Conservation (phyloP, 1,140 invertebrate species). For the Phymastichus coffea region DNA sequence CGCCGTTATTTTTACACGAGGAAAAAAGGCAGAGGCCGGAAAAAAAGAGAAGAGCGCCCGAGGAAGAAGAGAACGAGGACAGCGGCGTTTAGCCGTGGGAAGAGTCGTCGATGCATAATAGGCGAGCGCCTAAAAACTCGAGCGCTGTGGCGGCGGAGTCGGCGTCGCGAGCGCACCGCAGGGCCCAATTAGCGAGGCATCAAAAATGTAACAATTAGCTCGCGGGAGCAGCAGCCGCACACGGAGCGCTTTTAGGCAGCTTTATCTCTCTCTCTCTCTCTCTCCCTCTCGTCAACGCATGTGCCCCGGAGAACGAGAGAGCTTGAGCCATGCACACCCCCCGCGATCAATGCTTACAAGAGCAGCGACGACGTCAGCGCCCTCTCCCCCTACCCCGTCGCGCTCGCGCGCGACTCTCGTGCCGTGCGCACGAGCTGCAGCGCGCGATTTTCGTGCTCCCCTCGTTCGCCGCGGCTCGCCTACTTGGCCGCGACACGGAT, state of each 20-base stretch:
- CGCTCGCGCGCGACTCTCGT: too few species aligned
- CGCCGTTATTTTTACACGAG: too few species aligned
- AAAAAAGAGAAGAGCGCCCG: too few species aligned
- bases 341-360: conserved; percentile 54
- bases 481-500: too few species aligned
- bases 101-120: too few species aligned
- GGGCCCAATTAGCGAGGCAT: conserved; percentile 1
- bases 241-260: conserved; percentile 26
- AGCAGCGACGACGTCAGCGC: conserved; percentile 46
- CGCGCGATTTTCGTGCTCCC: neutral
- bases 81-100: too few species aligned
- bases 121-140: too few species aligned
- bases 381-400: conserved; percentile 37
- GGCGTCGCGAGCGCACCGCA: too few species aligned
- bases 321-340: conserved; percentile 21
- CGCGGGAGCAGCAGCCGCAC: neutral
- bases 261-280: conserved; percentile 25
- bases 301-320: neutral
- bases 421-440: too few species aligned
- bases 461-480: neutral
- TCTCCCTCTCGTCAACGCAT: neutral
- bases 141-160: too few species aligned
- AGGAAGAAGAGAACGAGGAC: too few species aligned
- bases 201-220: neutral
- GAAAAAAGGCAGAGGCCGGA: too few species aligned